A percentile compares a stretch with the other conserved stretches of the same genome.
Evolutionary conservation across 2,797 vertebrate species (phyloP).

Genomic region (Esox lucius): DNA sequence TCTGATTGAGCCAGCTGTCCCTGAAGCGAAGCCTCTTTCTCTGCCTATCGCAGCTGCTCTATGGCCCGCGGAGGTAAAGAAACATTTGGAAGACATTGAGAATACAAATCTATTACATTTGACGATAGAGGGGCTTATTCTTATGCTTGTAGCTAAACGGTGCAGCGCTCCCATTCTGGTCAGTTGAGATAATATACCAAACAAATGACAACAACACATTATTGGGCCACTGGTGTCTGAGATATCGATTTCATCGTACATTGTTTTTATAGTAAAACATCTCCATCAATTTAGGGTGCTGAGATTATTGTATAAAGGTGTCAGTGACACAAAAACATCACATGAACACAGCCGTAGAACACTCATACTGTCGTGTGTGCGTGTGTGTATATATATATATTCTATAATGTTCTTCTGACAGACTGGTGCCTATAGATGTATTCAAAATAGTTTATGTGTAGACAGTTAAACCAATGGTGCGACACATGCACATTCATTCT

Average conservation of each 20-base stretch:
- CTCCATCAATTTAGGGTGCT: conserved; percentile 11
- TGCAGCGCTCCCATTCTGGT: too few relatives aligned
- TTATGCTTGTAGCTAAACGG: not conserved
- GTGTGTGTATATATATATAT: not conserved
- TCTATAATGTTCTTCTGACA: not conserved
- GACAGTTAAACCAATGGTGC: not conserved
- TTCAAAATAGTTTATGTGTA: not conserved
- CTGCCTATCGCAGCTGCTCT: conserved; percentile 44
- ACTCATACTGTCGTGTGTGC: not conserved
- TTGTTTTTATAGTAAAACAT: not conserved
- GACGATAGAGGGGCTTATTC: not conserved
- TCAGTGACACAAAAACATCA: not conserved
- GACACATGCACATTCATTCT: too few relatives aligned
- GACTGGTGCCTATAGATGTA: not conserved
- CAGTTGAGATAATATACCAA: too few relatives aligned
- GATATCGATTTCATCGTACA: too few relatives aligned
- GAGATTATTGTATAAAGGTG: not conserved
- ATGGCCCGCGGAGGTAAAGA: not conserved
- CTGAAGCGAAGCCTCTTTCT: conserved; percentile 50
- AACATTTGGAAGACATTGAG: not conserved
- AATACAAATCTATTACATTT: not conserved
- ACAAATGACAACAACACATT: not conserved
- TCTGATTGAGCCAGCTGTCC: conserved; percentile 48
- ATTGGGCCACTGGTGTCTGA: too few relatives aligned
- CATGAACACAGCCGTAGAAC: not conserved